Base-by-base conservation (phyloP, 2,888 invertebrate genomes). In the Eristalis tenax region DNA sequence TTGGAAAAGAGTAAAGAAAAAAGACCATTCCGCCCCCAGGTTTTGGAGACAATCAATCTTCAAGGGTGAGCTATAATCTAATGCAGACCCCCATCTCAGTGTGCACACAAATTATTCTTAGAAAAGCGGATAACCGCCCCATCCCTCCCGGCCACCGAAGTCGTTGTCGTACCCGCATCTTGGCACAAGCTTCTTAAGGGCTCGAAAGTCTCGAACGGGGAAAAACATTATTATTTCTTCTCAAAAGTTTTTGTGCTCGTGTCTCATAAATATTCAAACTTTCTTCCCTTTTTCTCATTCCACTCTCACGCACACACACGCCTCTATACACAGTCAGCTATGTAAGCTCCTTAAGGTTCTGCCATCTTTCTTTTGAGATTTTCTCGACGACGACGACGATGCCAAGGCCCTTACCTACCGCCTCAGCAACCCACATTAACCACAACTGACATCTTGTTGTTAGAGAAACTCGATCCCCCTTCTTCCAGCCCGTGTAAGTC, bases 401-500 rank as follows among this genome's bases (percentile, higher is more conserved):
- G 50, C 43, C 65, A 38, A 10, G 32, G 32, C 43, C 15, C 28
- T 11, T 22, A 4, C 59, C 40, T 18, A 56, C 61, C 77, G 11
- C 23, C 70, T 15, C 28, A 4, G 65, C 40, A 50, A 56, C 61
- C 77, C 70, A 70, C 65, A 71, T 77, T 61, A 61, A 56, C 83
- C 75, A 70, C 76, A 75, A 64, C 81, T 75, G 65, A 56, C 75
- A 65, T 76, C 63, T 82, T 38, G 69, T 65, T 68, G 50, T 50
- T 50, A 18, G 50, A 50, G 50, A n/a, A 18, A 50, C 50, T 18
- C 50, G 8, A 1, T 18, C 18, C 18, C 50, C 50, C 0, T 18
- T 6, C 18, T 18, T 2, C 18, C 50, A 15, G n/a, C 15, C 43
- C 43, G 15, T n/a, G n/a, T n/a, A 43, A n/a, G 43, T 6, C 15